Evolutionary conservation across 2,113 vertebrate species (phyloP), one percentile per base, ranked within the genome.

Genomic region (Oryzias woworae): DNA sequence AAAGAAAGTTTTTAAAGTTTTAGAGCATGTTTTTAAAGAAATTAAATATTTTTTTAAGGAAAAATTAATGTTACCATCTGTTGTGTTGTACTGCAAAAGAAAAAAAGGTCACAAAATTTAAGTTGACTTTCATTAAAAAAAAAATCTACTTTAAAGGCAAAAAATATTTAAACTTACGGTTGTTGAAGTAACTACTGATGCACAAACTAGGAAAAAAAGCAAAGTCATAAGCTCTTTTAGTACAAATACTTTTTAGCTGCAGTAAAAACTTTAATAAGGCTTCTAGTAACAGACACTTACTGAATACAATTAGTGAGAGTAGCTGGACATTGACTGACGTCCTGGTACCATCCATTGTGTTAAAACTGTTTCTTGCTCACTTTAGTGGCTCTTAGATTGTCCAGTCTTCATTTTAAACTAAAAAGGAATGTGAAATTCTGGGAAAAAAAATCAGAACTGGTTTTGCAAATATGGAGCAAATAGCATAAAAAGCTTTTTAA

Each of bases 281-380:
- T 36, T 36, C 10, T 12, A 2, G 3, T 36, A 36, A 3, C 53
- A n/a, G 55, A 22, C 36, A 77, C 81, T 71, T 66, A 80, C 81
- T 16, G 3, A 77, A 2, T 8, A 47, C 46, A 1, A 62, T 3
- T 20, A 58, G 20, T 55, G 60, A 49, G 5, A 80, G 66, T 4
- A 72, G 63, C 53, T 71, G 57, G 58, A 65, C 67, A 55, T 54
- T 22, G 2, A 4, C 15, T 41, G 17, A 51, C 42, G 58, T 53
- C 51, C 60, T 59, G 28, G 41, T 10, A 36, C 68, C 42, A 5
- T 59, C 73, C 77, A 83, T 80, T 2, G 17, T 77, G 45, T 61
- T 17, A 36, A 36, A 50, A 28, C 13, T 0, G 0, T 18, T 23
- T 18, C 44, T 31, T 1, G 14, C 16, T 72, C 48, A 54, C 47